phyloP scores from a whole-genome alignment of 2,888 invertebrate genomes.

The Spicauda simplicius region DNA sequence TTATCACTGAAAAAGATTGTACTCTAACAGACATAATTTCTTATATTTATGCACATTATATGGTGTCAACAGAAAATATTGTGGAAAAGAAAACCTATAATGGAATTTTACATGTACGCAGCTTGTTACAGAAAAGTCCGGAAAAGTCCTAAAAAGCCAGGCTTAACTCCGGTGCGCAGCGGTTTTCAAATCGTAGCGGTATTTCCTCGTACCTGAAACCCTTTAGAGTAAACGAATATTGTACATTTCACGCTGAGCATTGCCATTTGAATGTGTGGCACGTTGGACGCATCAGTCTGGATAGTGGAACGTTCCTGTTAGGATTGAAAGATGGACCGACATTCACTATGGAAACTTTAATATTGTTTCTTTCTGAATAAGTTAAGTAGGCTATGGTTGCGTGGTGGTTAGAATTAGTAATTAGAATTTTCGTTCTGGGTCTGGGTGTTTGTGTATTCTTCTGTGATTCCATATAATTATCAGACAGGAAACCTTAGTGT shows the following conservation, averaged over 20 bases:
- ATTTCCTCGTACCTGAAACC: slow-evolving; percentile 21
- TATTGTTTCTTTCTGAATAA: neutral
- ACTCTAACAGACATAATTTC: too few species aligned
- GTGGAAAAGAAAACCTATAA: neutral
- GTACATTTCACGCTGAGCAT: slow-evolving; percentile 18
- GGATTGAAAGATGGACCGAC: slow-evolving; percentile 27
- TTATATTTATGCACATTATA: neutral
- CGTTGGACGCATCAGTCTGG: slow-evolving; percentile 31
- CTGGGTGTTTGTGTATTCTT: too few species aligned
- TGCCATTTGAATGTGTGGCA: slow-evolving; percentile 32
- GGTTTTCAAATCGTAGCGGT: slow-evolving; percentile 7
- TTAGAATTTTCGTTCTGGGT: too few species aligned
- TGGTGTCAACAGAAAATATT: neutral
- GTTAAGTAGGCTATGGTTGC: too few species aligned
- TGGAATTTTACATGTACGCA: neutral
- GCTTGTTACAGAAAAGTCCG: neutral
- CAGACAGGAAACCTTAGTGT: too few species aligned
- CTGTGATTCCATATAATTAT: too few species aligned
- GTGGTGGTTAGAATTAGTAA: too few species aligned
- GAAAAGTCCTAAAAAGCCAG: slow-evolving; percentile 1
- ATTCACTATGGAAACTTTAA: slow-evolving; percentile 15
- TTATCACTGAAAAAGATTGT: too few species aligned
- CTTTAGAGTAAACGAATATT: slow-evolving; percentile 27
- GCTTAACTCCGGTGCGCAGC: neutral
- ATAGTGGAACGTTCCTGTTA: slow-evolving; percentile 22